These are phyloP conservation scores for Odontocolon sp. DNA, from an alignment of 2,888 invertebrate genomes.

Conservation along the genomic window DNA sequence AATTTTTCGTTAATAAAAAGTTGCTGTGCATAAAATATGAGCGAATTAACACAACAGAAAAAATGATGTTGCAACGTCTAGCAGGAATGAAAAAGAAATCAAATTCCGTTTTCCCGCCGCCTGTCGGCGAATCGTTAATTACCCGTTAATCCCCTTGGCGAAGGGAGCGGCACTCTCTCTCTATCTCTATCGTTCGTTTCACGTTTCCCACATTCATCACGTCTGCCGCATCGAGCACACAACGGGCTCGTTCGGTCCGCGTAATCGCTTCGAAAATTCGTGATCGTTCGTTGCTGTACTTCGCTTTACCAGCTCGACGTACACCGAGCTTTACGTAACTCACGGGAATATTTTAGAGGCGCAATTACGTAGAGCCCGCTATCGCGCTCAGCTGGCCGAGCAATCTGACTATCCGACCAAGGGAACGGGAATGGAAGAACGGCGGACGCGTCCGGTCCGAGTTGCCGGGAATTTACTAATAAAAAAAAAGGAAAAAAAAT, in stretches of 20 bases:
- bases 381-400: no score
- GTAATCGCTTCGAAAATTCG: slow-evolving; percentile 59
- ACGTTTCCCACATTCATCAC: slow-evolving; percentile 58
- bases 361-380: slow-evolving; percentile 33
- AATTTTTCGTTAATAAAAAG: no score
- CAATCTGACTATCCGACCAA: no score
- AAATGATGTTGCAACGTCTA: slow-evolving; percentile 33
- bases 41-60: no score
- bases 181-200: slow-evolving; percentile 21
- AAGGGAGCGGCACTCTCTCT: slow-evolving; percentile 49
- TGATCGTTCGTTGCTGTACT: no score
- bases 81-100: slow-evolving; percentile 40
- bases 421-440: not conserved
- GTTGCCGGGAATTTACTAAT: not conserved
- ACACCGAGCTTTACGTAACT: slow-evolving; percentile 53
- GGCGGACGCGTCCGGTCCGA: not conserved
- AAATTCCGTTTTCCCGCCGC: slow-evolving; percentile 53
- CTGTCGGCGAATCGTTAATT: slow-evolving; percentile 58
- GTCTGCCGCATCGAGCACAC: slow-evolving; percentile 49
- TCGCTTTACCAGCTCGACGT: no score
- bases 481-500: not conserved
- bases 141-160: slow-evolving; percentile 60
- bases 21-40: no score
- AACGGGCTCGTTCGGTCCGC: slow-evolving; percentile 48
- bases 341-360: slow-evolving; percentile 48